A percentile compares a stretch with the other conserved stretches of the same genome.
Evolutionary conservation across 2,888 invertebrate genomes (phyloP).

Genomic region (Alloscopus bannaensis): DNA sequence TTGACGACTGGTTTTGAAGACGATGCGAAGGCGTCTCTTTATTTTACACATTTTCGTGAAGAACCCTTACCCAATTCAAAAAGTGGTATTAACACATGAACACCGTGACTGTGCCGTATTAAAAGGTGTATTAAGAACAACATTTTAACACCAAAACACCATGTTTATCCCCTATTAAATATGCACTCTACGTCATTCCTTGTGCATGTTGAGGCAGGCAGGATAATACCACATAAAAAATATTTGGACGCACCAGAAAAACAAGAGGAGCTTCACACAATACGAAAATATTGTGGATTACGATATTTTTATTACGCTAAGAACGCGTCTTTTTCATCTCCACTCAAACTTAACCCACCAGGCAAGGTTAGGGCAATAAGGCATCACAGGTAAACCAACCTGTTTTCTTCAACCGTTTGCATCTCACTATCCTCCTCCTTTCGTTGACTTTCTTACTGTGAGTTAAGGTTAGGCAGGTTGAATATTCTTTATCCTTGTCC

Average conservation of each 20-base stretch:
- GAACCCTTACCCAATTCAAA: constrained; percentile 2
- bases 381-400: constrained; percentile 14
- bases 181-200: constrained; percentile 32
- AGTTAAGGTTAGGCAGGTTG: neutral
- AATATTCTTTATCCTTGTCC: neutral
- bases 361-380: neutral
- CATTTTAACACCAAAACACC: constrained; percentile 52
- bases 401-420: constrained; percentile 11
- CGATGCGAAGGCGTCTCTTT: too few relatives aligned
- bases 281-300: too few relatives aligned
- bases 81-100: constrained; percentile 1
- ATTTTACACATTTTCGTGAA: constrained; percentile 4
- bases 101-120: constrained; percentile 10
- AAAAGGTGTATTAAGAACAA: constrained; percentile 35
- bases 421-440: too few relatives aligned
- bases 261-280: too few relatives aligned
- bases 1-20: too few relatives aligned
- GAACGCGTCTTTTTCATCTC: constrained; percentile 4
- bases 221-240: neutral
- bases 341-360: neutral
- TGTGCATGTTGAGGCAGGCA: constrained; percentile 21
- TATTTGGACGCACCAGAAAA: neutral
- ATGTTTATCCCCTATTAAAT: constrained; percentile 53
- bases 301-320: constrained; percentile 10
- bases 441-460: too few relatives aligned